These are phyloP conservation scores for Crotophaga sulcirostris DNA, from an alignment of 2,113 vertebrate genomes.

Conservation along the genomic window DNA sequence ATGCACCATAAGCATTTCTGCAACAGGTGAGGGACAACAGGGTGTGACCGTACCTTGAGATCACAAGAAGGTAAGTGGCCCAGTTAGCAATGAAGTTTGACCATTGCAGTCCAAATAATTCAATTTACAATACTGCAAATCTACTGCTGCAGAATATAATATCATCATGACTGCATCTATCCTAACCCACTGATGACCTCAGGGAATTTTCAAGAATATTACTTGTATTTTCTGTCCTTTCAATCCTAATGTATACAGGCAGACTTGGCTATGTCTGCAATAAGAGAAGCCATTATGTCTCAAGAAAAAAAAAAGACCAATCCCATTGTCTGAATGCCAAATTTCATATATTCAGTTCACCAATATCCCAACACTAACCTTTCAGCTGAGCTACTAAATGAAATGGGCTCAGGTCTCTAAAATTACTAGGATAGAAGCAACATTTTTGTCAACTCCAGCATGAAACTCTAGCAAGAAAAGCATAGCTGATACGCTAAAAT, in stretches of 20 bases:
- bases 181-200: slow-evolving; percentile 46
- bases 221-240: slow-evolving; percentile 36
- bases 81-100: background rate
- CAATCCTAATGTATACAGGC: slow-evolving; percentile 20
- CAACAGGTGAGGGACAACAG: background rate
- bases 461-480: slow-evolving; percentile 4
- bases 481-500: background rate
- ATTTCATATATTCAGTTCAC: slow-evolving; percentile 18
- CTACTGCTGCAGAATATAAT: slow-evolving; percentile 20
- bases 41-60: background rate
- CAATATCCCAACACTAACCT: background rate
- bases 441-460: slow-evolving; percentile 14
- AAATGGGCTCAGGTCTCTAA: background rate
- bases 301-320: background rate
- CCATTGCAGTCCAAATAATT: slow-evolving; percentile 16
- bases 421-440: background rate
- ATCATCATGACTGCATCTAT: background rate
- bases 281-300: slow-evolving; percentile 27
- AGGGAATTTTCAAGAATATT: slow-evolving; percentile 57
- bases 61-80: background rate
- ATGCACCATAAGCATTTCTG: background rate
- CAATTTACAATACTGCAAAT: slow-evolving; percentile 33
- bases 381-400: background rate
- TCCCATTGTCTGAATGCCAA: slow-evolving; percentile 44
- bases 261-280: background rate